Evolutionary conservation across 2,113 vertebrate genomes (phyloP).

Genomic region (Paraplagusia blochii): DNA sequence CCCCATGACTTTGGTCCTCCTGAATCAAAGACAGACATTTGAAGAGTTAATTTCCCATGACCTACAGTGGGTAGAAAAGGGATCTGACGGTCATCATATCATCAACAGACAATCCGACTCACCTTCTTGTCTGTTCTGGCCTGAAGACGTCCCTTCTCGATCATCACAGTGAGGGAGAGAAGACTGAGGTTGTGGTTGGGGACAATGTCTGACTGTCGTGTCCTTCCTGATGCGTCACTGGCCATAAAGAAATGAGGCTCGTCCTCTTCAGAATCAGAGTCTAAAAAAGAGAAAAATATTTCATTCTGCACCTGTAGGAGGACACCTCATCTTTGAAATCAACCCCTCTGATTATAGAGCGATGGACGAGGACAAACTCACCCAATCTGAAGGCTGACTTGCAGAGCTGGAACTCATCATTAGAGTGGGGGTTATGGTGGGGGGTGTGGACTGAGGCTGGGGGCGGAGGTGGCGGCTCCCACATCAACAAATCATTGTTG

Average conservation of each 20-base stretch:
- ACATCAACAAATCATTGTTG: conserved; percentile 92
- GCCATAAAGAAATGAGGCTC: conserved; percentile 79
- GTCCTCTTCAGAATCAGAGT: conserved; percentile 89
- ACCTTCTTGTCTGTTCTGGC: conserved; percentile 85
- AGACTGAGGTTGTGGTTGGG: conserved; percentile 75
- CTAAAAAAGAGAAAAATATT: conserved; percentile 46
- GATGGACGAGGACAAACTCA: conserved; percentile 50
- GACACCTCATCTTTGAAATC: not conserved
- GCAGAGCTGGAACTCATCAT: conserved; percentile 85
- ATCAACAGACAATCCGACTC: conserved; percentile 8
- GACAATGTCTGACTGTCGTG: conserved; percentile 42
- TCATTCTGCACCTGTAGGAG: not conserved
- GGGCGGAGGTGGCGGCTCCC: conserved; percentile 74
- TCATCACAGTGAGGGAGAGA: conserved; percentile 80
- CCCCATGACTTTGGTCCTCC: conserved; percentile 82
- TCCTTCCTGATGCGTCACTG: conserved; percentile 57
- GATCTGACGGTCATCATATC: not conserved
- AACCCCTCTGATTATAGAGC: not conserved
- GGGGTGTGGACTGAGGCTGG: conserved; percentile 46
- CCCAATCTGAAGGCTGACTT: conserved; percentile 88
- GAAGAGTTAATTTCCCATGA: too few relatives aligned
- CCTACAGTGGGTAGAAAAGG: not conserved
- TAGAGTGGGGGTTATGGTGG: conserved; percentile 38
- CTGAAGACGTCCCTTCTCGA: conserved; percentile 83
- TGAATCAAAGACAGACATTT: conserved; percentile 39